These are phyloP conservation scores for Apamea sordens DNA, from an alignment of 2,888 invertebrate species.

Conservation along the genomic window DNA sequence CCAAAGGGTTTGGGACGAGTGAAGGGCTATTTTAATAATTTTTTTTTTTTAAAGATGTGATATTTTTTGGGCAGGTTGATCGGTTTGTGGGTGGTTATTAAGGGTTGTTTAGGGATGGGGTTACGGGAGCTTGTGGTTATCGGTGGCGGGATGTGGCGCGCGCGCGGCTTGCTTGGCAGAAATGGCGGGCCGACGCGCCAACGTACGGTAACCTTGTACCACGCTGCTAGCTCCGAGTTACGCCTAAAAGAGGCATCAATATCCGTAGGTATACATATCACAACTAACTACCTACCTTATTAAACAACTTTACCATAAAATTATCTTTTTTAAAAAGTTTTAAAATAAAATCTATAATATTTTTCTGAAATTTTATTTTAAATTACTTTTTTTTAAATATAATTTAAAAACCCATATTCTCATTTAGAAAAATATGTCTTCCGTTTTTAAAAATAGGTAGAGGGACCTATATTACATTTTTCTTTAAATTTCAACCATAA, in stretches of 20 bases:
- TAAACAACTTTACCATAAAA: conserved; percentile 20
- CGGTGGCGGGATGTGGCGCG: conserved; percentile 72
- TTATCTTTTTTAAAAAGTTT: neutral
- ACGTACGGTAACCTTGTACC: conserved; percentile 74
- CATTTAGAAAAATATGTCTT: rapidly evolving
- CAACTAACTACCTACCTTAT: conserved; percentile 65
- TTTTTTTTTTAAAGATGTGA: neutral
- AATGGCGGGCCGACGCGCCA: conserved; percentile 77
- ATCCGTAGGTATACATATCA: conserved; percentile 70
- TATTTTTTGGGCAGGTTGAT: conserved; percentile 45
- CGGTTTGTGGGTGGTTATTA: conserved; percentile 40
- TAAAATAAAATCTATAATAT: neutral
- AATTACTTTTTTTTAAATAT: neutral
- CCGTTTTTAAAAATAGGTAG: neutral
- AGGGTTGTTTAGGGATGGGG: conserved; percentile 59
- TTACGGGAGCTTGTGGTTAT: conserved; percentile 52
- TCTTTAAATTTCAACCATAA: neutral
- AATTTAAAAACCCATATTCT: neutral
- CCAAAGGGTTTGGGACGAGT: conserved; percentile 36
- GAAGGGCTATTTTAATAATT: conserved; percentile 31
- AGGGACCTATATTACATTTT: neutral
- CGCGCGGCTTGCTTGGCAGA: conserved; percentile 77
- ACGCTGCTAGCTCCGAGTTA: conserved; percentile 74
- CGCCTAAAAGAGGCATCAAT: conserved; percentile 80
- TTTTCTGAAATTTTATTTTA: neutral